Evolutionary conservation across 2,888 invertebrate species (phyloP), one percentile per base, ranked within the genome.

Genomic region (Polymixis lichenea): DNA sequence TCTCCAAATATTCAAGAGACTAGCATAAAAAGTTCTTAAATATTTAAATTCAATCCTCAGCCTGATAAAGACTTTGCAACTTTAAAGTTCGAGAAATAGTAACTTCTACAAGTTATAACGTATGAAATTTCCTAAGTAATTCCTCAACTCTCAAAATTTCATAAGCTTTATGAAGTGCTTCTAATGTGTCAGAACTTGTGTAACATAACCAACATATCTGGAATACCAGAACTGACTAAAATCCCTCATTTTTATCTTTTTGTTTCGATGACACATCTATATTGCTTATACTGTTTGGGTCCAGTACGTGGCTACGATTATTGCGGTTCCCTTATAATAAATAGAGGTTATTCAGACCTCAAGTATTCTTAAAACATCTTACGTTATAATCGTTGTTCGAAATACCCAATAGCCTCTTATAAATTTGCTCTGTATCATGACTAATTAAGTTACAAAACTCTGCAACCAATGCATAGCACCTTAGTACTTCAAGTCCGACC

Each of bases 401-500:
- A 46, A 79, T 60, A 53, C 5, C 38, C 32, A 61, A 61, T 3
- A 62, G 11, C 19, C 17, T 51, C 2, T 79, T 2, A 25, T 13
- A 25, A 6, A 58, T 25, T 28, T 28, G 25, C 1, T 51, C 15
- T 56, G 49, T n/a, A n/a, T 13, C 15, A 46, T 43, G 15, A 51
- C 28, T 46, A 15, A 67, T 62, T 64, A n/a, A 55, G 17, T 60
- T 64, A 68, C 56, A 70, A 73, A 67, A 56, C 13, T 43, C 28
- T 55, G 51, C 67, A 58, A 51, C 61, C 53, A 72, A 83, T 83
- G 72, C 70, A 71, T 58, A 83, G 32, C 78, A 74, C 71, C 83
- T 83, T 60, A 77, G 77, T 80, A 78, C 83, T 75, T 72, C 72
- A 78, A 75, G 72, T 53, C 65, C 49, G 71, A 82, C 77, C 72